Base-by-base conservation (phyloP, 2,113 vertebrate genomes). In the Prionailurus bengalensis region DNA sequence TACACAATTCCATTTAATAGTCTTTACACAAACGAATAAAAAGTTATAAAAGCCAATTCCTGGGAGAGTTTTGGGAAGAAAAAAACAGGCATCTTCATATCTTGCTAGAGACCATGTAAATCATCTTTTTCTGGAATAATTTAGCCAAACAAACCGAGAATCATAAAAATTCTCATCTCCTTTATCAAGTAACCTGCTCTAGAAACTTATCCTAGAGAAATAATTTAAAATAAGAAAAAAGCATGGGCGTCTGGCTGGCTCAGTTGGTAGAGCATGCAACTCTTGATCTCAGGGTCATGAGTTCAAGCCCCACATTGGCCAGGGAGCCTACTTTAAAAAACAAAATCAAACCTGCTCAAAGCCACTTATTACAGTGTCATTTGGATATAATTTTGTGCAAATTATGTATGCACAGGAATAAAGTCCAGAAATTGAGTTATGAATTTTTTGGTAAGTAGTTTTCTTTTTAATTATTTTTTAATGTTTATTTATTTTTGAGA, bases 131-230 rank as follows among this genome's bases (percentile, higher is more conserved):
- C 63, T 78, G 70, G 70, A 85, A 66, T 79, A 79, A 91, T 76
- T 76, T 78, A 65, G 63, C 39, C 63, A 79, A 91, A 63, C 39
- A 61, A 80, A 91, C 23, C 31, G 58, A 86, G 89, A 85, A 85
- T 58, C 51, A 61, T 61, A 86, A 61, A 91, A 61, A 70, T 36
- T 11, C 9, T 78, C 42, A 70, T 33, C 51, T 65, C 33, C 33
- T 91, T 70, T 71, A 91, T 39, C 61, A 27, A 74, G 78, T 25
- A 83, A 86, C 25, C 25, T 70, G 13, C 17, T 91, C 63, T 68
- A 91, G 81, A 85, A 91, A 90, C 11, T 74, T 61, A 68, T 58
- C 58, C 14, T 58, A 95, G 39, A 31, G n/a, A 95, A 90, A 76
- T 74, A 29, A 55, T 45, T 27, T 53, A 76, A 94, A 84, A 68